Base-by-base conservation (phyloP, 2,888 invertebrate species). In the Petrolisthes manimaculis region DNA sequence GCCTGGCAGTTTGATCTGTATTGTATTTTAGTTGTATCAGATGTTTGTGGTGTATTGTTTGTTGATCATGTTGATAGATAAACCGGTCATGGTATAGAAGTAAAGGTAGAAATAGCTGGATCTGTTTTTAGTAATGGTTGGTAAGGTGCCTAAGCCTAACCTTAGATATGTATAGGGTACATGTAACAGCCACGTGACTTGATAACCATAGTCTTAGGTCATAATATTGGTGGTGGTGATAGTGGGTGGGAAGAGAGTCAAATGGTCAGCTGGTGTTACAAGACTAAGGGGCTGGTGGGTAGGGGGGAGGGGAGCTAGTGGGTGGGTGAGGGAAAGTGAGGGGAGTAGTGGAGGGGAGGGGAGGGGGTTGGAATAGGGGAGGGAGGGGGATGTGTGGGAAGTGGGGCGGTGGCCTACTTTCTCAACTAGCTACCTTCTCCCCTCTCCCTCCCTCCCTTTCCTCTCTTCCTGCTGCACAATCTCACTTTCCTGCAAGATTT, bases 381-480 rank as follows among this genome's bases (percentile, higher is more conserved):
- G 37, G 55, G n/a, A 71, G 71, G n/a, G 77, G 12, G 21, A 14
- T 8, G 21, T 77, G 77, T 74, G 74, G 24, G 74, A 74, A 77
- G 61, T 81, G 56, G 80, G 80, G 80, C 80, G 56, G 61, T 81
- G 61, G 80, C 80, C 80, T 81, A 55, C 80, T 81, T 81, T 81
- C 80, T 81, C 80, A 61, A 61, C 80, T 61, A 21, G 18, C 37
- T 14, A 37, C 80, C 37, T 61, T 61, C 24, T 8, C 61, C 55
- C 21, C 79, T 55, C 54, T 55, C 54, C 21, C 54, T 55, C n/a
- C 18, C 21, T 79, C 56, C 24, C 80, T 24, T 37, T 56, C 61
- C n/a, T 53, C 9, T 53, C 24, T 53, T 69, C 14, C 53, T 71
- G 21, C 24, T 75, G 9, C 24, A 9, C 24, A 9, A 12, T 24